Conservation (phyloP, 2,113 vertebrate genomes). For the Arizona elegans region DNA sequence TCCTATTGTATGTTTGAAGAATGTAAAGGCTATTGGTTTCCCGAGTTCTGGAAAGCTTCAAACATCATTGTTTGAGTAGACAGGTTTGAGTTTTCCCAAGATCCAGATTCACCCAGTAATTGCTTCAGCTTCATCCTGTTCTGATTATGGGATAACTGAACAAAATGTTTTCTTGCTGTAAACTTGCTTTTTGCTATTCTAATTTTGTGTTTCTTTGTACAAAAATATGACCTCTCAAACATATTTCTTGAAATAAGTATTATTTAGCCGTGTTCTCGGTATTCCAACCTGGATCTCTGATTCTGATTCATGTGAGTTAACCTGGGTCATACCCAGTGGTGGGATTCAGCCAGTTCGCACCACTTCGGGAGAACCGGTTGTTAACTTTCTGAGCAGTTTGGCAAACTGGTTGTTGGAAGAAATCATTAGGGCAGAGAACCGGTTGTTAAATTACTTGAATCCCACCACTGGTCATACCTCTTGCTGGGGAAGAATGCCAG, state of each 20-base stretch:
- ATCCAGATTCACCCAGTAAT: slow-evolving; percentile 22
- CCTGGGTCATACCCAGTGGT: not conserved
- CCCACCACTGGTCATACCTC: not conserved
- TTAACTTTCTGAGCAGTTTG: too few relatives aligned
- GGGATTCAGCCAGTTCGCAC: too few relatives aligned
- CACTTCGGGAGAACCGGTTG: too few relatives aligned
- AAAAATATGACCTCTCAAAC: fast-evolving
- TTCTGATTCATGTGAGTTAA: not conserved
- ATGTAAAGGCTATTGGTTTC: not conserved
- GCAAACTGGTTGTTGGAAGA: too few relatives aligned
- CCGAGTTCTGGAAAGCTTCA: not conserved
- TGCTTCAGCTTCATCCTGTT: not conserved
- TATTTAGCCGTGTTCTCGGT: not conserved
- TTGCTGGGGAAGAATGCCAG: not conserved
- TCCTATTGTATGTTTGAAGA: not conserved
- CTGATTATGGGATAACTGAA: not conserved
- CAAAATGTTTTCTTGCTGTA: not conserved
- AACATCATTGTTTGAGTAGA: not conserved
- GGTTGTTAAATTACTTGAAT: too few relatives aligned
- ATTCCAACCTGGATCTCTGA: not conserved
- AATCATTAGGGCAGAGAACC: too few relatives aligned
- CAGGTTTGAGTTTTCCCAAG: not conserved
- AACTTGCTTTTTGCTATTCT: not conserved
- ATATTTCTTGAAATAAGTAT: not conserved
- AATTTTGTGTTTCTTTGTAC: not conserved